Evolutionary conservation across 2,888 invertebrate species (phyloP), one percentile per base, ranked within the genome.

Genomic region (Acrobasis repandana): DNA sequence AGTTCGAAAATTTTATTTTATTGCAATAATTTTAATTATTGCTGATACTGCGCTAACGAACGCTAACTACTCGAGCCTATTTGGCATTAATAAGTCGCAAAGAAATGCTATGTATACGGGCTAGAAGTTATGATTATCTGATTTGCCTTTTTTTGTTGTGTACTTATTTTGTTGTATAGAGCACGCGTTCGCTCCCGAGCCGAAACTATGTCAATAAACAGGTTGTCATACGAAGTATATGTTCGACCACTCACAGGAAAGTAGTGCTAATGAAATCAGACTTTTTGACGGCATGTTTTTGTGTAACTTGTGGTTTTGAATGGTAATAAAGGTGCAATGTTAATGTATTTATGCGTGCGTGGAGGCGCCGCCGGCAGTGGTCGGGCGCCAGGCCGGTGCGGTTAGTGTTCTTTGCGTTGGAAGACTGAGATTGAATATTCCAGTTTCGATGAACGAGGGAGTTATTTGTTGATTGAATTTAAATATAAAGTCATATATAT

Each of bases 401-500:
- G 79, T 83, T 84, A 82, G 82, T 82, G 84, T 86, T 85, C 77
- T 82, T 84, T 88, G 86, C 86, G 90, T 88, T 88, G 89, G 86
- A 90, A 91, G 91, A 91, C 91, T 91, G 91, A 91, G 85, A 86
- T 90, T 89, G 85, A 90, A 83, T 86, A 91, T 92, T 92, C 91
- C 91, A 90, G 87, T 89, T 88, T 84, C 85, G 85, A 86, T 80
- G 88, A 85, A 88, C 85, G 88, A 85, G 88, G 86, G 86, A 88
- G 89, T 90, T 90, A 90, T 88, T 90, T 92, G 92, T 92, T 92
- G 90, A 90, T 91, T 88, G 85, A 88, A 88, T 87, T 88, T 89
- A 88, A 91, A 89, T 90, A 90, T 91, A 90, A 88, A 91, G 91
- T 91, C 90, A 90, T 90, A 90, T 90, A 90, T 89, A 90, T 91